Evolutionary conservation across 2,888 invertebrate genomes (phyloP).

Genomic region (Torymus auratus): DNA sequence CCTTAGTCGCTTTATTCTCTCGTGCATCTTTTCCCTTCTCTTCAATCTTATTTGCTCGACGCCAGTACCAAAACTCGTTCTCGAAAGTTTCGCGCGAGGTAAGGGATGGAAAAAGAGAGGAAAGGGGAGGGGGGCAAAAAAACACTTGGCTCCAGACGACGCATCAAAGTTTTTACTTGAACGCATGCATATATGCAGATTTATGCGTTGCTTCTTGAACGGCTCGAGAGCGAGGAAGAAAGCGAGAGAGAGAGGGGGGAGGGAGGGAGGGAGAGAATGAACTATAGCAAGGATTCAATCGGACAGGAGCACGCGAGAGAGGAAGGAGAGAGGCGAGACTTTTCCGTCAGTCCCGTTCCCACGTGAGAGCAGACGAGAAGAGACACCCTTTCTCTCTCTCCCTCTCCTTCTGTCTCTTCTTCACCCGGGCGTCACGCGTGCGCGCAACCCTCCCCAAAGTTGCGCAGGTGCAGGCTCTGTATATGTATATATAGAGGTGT

Average conservation of each 20-base stretch:
- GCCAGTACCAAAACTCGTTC: slow-evolving; percentile 60
- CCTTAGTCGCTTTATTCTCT: slow-evolving; percentile 36
- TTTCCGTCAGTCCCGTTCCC: slow-evolving; percentile 58
- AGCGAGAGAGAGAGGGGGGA: slow-evolving; percentile 60
- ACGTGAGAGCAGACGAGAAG: slow-evolving; percentile 56
- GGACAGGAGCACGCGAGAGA: no score
- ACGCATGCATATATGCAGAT: slow-evolving; percentile 73
- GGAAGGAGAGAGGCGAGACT: slow-evolving; percentile 55
- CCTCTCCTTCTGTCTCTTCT: slow-evolving; percentile 17
- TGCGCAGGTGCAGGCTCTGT: not conserved
- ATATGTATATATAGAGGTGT: not conserved
- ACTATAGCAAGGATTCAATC: no score
- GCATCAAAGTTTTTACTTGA: slow-evolving; percentile 70
- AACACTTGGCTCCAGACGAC: slow-evolving; percentile 62
- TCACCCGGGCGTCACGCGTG: slow-evolving; percentile 21
- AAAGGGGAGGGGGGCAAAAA: slow-evolving; percentile 51
- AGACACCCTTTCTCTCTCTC: slow-evolving; percentile 39
- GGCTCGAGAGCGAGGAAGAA: slow-evolving; percentile 58
- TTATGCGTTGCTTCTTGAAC: slow-evolving; percentile 70
- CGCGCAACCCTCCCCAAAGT: no score
- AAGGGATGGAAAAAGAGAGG: slow-evolving; percentile 49
- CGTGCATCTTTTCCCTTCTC: slow-evolving; percentile 27
- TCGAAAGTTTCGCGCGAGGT: slow-evolving; percentile 60
- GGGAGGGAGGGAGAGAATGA: slow-evolving; percentile 50
- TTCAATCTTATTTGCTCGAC: slow-evolving; percentile 48